These are phyloP conservation scores for Pyrocephalus nanus DNA, from an alignment of 2,797 vertebrate genomes.

Conservation along the genomic window DNA sequence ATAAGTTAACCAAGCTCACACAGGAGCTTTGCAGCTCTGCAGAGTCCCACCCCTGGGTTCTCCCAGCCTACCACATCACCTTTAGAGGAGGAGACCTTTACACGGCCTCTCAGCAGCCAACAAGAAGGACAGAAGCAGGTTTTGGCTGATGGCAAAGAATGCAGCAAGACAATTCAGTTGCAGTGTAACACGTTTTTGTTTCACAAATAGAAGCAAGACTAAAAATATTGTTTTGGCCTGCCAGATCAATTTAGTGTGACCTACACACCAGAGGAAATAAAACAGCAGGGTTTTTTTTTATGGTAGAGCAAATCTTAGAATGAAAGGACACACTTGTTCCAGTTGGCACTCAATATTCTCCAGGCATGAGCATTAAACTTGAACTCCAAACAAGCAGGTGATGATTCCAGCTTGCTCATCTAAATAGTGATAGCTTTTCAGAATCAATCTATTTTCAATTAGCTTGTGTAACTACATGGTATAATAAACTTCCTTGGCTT, in stretches of 20 bases:
- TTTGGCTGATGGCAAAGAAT: background rate
- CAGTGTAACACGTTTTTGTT: background rate
- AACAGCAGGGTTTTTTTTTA: background rate
- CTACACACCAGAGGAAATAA: background rate
- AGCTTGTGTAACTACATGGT: background rate
- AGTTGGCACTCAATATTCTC: background rate
- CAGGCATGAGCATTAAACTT: background rate
- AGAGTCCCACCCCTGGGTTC: background rate
- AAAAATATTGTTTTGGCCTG: background rate
- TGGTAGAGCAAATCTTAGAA: background rate
- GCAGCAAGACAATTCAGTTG: background rate
- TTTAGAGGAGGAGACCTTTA: background rate
- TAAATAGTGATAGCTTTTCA: background rate
- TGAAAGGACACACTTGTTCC: background rate
- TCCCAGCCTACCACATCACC: background rate
- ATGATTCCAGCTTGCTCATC: background rate
- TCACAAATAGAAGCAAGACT: background rate
- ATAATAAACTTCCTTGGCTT: background rate
- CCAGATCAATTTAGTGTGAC: background rate
- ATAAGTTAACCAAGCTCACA: background rate
- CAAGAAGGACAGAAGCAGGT: background rate
- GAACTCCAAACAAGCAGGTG: slow-evolving; percentile 7
- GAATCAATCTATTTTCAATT: background rate
- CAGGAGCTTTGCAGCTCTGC: background rate
- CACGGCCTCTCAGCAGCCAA: background rate